Evolutionary conservation across 2,888 invertebrate species (phyloP).

Genomic region (Epinotia bilunana): DNA sequence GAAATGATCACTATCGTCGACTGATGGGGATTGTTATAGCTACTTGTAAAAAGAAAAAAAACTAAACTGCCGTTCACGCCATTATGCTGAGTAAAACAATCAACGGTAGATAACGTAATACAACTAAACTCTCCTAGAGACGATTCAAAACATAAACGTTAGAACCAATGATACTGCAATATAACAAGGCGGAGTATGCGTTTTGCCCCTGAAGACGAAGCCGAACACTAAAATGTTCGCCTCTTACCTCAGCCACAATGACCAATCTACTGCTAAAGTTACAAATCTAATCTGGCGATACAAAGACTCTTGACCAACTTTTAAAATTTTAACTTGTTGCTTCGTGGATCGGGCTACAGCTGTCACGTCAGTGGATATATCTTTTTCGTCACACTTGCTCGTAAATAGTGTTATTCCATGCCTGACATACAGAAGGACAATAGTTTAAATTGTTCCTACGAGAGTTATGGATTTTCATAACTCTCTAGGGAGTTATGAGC

Average conservation of each 20-base stretch:
- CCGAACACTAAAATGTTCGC: neutral
- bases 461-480: too few relatives aligned
- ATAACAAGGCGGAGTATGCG: neutral
- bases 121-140: neutral
- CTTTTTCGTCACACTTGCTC: too few relatives aligned
- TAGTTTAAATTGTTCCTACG: too few relatives aligned
- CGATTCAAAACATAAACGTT: neutral
- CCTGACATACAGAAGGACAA: too few relatives aligned
- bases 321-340: too few relatives aligned
- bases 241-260: neutral
- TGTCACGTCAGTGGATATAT: too few relatives aligned
- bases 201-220: too few relatives aligned
- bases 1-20: constrained; percentile 15
- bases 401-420: too few relatives aligned
- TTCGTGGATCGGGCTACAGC: too few relatives aligned
- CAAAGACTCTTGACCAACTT: too few relatives aligned
- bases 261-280: neutral
- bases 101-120: neutral
- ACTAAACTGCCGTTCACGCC: neutral
- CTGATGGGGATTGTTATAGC: constrained; percentile 8
- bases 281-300: too few relatives aligned
- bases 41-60: constrained; percentile 1
- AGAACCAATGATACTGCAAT: neutral
- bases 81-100: neutral
- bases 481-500: too few relatives aligned